Evolutionary conservation across 2,888 invertebrate species (phyloP), one percentile per base, ranked within the genome.

Genomic region (Lamproptera curius): DNA sequence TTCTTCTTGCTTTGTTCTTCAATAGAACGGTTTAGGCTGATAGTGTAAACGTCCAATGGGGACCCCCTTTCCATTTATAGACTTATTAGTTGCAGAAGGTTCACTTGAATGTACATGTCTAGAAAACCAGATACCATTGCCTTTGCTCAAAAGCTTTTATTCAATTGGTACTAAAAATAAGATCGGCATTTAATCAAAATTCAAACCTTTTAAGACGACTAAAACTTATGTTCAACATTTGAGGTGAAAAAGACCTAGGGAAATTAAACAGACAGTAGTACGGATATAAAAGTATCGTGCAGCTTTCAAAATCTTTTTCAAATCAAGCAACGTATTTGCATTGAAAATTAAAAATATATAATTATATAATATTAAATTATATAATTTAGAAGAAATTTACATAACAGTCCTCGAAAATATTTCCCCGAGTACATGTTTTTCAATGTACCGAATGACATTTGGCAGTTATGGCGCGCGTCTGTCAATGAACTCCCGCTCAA

Each of bases 401-500:
- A 36, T 36, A n/a, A 23, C 16, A 15, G 36, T 26, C 26, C 43
- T 43, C 38, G 15, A 44, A 46, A 16, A 16, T 17, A 13, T 5
- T 28, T 16, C 8, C 17, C 14, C 10, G 20, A n/a, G n/a, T n/a
- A 16, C 9, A 46, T 35, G 20, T 40, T 35, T 16, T 11, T 1
- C 9, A 47, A 37, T 42, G 26, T 34, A 43, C 33, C 23, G 17
- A 46, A 39, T 39, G 16, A 42, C n/a, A 42, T 43, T 48, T 42
- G 39, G 42, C 39, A 43, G 28, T 38, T 37, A 6, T 2, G 26
- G 16, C 34, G 26, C 9, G 23, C 33, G 26, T 34, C 48, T 43
- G 48, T 43, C 42, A 42, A 39, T 48, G 48, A 48, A 48, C 48
- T 39, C 34, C 33, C 16, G 26, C 9, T 10, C 42, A 48, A 42